Base-by-base conservation (phyloP, 1,140 invertebrate genomes). In the Euura saliciscinereae region DNA sequence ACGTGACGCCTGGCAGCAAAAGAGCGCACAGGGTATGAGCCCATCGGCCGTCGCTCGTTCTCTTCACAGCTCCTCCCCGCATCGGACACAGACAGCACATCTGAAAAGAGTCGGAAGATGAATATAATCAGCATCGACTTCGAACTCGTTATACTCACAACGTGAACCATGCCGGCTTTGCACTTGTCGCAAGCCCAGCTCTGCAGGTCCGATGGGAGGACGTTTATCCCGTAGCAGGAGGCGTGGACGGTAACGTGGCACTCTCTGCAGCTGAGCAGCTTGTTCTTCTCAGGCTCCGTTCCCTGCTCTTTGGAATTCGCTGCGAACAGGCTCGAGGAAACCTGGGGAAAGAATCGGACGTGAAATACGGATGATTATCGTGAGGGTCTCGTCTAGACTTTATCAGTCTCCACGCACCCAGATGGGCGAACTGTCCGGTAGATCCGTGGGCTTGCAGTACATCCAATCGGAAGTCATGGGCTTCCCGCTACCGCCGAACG, bases 61-160 rank as follows among this genome's bases (percentile, higher is more conserved):
- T 82, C 77, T 93, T 93, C 44, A 93, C 77, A 6, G 92, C 91
- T 46, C 92, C 92, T 42, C 92, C 91, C 66, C 89, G 80, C 79
- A 92, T 84, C 28, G 87, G 86, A 80, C 92, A 93, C 66, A 93
- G 76, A 69, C 86, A 87, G 71, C 87, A 89, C 71, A 78, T 84
- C 86, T 88, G 66, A 4, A 82, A 78, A 28, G 28, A 28, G 28
- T 28, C 0, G 28, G 28, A 28, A 1, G 28, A 28, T 28, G 28
- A 28, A 28, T 28, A 13, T 43, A 1, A 44, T 66, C 8, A 46
- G 43, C 11, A 75, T 68, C 11, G 4, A 69, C 6, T 13, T 5
- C 6, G 44, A 70, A 70, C 74, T 69, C 44, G 68, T 65, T 44
- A 68, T 43, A 82, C 81, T 71, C 72, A 87, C 84, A 66, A 76